A percentile compares a stretch with the other conserved stretches of the same genome.
Conservation (phyloP, 2,797 vertebrate genomes). For the Cichlasoma orientale region DNA sequence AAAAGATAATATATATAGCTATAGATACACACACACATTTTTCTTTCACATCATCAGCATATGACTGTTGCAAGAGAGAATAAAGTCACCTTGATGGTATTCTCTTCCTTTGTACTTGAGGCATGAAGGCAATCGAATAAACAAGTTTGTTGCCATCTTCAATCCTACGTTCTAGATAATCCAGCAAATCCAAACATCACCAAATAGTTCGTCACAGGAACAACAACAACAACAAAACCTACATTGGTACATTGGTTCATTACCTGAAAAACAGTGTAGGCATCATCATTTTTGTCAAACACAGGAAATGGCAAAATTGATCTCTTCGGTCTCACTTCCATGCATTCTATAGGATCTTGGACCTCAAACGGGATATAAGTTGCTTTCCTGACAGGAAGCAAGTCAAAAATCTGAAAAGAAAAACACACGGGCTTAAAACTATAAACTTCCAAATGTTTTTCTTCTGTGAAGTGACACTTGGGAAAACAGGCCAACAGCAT, state of each 20-base stretch:
- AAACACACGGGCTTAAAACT: neutral
- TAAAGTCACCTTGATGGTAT: constrained; percentile 40
- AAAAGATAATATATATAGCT: neutral
- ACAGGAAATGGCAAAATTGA: neutral
- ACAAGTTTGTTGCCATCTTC: constrained; percentile 75
- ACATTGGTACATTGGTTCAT: neutral
- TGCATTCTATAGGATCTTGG: constrained; percentile 34
- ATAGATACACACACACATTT: too few species aligned
- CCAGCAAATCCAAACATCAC: neutral
- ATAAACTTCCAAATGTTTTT: too few species aligned
- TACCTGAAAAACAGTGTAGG: constrained; percentile 58
- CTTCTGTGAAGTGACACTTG: too few species aligned
- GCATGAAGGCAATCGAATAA: constrained; percentile 53
- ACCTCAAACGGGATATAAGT: constrained; percentile 14
- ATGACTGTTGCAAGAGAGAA: neutral
- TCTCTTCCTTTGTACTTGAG: constrained; percentile 49
- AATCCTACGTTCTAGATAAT: constrained; percentile 68
- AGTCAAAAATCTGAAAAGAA: constrained; percentile 58
- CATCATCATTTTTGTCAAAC: constrained; percentile 10
- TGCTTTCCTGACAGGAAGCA: constrained; percentile 40
- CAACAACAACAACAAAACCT: neutral
- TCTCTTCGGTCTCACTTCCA: constrained; percentile 53
- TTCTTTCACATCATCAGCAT: neutral
- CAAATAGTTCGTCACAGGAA: neutral
- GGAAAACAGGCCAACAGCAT: too few species aligned